Evolutionary conservation across 2,797 vertebrate genomes (phyloP).

Genomic region (Okamejei kenojei): DNA sequence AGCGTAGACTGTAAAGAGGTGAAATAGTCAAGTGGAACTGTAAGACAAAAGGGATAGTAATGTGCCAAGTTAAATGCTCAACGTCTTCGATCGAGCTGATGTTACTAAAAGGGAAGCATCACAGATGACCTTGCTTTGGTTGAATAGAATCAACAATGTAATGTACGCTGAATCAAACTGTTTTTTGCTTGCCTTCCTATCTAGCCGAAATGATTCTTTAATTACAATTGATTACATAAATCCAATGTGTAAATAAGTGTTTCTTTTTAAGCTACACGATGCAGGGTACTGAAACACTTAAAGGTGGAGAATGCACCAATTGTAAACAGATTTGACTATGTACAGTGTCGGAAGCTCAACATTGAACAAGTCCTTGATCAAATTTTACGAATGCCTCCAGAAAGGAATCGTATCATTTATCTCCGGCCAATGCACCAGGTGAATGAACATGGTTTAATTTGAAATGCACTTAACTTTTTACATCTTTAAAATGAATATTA

Average conservation of each 20-base stretch:
- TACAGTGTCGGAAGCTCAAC: conserved; percentile 93
- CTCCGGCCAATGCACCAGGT: conserved; percentile 98
- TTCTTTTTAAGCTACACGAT: conserved; percentile 75
- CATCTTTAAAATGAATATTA: background rate
- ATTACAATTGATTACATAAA: background rate
- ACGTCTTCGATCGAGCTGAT: background rate
- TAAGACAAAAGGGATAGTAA: no score
- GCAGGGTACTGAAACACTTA: conserved; percentile 87
- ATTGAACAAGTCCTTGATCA: conserved; percentile 97
- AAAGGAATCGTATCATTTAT: conserved; percentile 94
- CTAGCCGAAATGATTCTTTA: background rate
- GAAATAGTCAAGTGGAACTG: no score
- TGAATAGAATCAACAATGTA: background rate
- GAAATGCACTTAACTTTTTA: background rate
- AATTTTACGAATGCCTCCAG: conserved; percentile 87
- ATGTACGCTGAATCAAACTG: background rate
- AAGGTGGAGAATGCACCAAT: conserved; percentile 85
- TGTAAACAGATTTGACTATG: conserved; percentile 91
- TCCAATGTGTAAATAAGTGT: background rate
- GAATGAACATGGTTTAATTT: background rate
- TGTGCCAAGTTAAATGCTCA: no score
- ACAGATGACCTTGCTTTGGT: background rate
- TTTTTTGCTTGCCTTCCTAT: background rate
- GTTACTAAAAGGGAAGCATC: background rate
- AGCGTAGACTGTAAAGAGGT: no score